Evolutionary conservation across 1,140 invertebrate species (phyloP), one percentile per base, ranked within the genome.

Genomic region (Heliconius hewitsoni): DNA sequence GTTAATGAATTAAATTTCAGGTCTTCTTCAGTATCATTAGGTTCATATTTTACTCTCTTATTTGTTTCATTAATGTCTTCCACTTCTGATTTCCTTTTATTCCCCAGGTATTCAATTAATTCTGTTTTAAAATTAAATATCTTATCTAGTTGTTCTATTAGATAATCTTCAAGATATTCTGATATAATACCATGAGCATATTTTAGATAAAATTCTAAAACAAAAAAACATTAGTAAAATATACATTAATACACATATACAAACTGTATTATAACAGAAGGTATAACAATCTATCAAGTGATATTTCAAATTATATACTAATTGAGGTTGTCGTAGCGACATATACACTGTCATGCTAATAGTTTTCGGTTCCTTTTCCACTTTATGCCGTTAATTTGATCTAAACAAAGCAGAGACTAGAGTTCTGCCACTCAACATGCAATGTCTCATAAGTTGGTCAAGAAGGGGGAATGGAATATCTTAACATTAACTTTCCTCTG

Each of bases 161-260:
- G 89, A 88, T 97, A 96, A 72, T 96, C 96, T 83, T 96, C 93
- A 46, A 97, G 93, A 88, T 97, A 97, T 87, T 97, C 96, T 6
- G 96, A 96, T 60, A 97, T 92, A 72, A 97, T 96, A 76, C 96
- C 96, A 89, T 95, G 95, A 13, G 96, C 96, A 91, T 97, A 97
- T 89, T 95, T 96, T 71, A 96, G 87, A 85, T 96, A 97, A 78
- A 94, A 92, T 77, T 96, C 96, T 96, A 73, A 95, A 95, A 79
- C 76, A 81, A 82, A 80, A 2, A 50, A 50, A 50, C 8, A 23
- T 23, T 9, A 23, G 55, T 57, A 57, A 57, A 57, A 19, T 23
- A 57, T n/a, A 57, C 9, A 57, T 2, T 11, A 2, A 23, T 34
- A 34, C 30, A 34, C 2, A 34, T 34, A 34, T 34, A 34, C 30